Percentiles rank a stretch among this genome's conserved stretches.
These are phyloP conservation scores for Polietes domitor DNA, from an alignment of 2,888 invertebrate genomes.

Conservation along the genomic window DNA sequence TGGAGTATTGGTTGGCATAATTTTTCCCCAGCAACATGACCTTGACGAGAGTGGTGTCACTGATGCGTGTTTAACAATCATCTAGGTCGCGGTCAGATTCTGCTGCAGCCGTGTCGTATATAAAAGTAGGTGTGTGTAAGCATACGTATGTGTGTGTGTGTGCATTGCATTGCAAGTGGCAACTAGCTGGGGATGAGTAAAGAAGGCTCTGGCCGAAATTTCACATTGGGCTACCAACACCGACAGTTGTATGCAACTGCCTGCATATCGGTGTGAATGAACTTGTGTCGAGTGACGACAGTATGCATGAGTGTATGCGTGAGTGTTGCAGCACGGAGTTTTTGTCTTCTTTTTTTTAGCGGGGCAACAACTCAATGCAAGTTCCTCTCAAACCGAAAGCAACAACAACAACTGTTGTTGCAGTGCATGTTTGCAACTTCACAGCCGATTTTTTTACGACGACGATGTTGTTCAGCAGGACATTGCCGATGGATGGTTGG, in stretches of 20 bases:
- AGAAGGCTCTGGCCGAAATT: constrained; percentile 51
- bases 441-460: not conserved
- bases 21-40: constrained; percentile 63
- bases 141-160: not conserved
- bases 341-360: constrained; percentile 34
- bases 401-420: not conserved
- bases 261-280: constrained; percentile 63
- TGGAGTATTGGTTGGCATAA: constrained; percentile 67
- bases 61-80: constrained; percentile 67
- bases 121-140: no score
- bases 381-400: not conserved
- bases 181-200: not conserved
- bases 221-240: constrained; percentile 61
- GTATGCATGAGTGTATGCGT: not conserved
- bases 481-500: not conserved
- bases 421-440: constrained; percentile 11
- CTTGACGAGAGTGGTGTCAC: constrained; percentile 68
- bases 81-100: constrained; percentile 66
- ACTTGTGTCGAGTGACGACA: constrained; percentile 40
- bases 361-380: constrained; percentile 12
- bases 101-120: not conserved
- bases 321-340: constrained; percentile 17
- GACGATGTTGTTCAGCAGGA: not conserved
- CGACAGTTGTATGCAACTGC: constrained; percentile 24
- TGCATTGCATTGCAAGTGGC: not conserved